phyloP scores from a whole-genome alignment of 2,113 vertebrate genomes.

The Daboia siamensis region DNA sequence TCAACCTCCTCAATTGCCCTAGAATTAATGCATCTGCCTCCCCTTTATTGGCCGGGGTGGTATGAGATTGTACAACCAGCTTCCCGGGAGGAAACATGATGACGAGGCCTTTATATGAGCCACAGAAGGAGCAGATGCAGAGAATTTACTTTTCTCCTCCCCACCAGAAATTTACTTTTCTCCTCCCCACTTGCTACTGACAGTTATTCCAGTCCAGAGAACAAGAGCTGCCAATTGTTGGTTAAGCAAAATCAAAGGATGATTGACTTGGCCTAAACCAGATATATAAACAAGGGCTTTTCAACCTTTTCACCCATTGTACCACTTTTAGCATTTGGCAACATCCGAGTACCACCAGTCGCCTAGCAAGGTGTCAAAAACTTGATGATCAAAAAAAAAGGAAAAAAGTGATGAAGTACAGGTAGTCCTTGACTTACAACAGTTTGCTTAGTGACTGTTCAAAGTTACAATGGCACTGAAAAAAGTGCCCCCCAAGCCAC shows the following conservation, averaged over 20 bases:
- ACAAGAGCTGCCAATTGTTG: background rate
- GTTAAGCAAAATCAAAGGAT: background rate
- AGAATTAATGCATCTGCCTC: background rate
- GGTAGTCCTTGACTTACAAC: no score
- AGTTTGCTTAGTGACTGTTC: no score
- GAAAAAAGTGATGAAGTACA: no score
- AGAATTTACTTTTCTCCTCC: background rate
- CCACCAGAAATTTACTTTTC: background rate
- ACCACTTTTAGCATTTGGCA: no score
- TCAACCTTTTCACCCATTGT: no score
- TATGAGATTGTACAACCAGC: background rate
- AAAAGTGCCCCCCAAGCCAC: no score
- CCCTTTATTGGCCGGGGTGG: background rate
- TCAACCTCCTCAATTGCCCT: background rate
- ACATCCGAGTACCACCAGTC: no score
- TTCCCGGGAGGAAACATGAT: background rate
- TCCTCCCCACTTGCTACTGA: background rate
- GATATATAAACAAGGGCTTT: background rate
- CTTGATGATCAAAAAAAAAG: no score
- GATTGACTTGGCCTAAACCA: background rate
- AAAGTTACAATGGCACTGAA: no score
- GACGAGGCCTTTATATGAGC: background rate
- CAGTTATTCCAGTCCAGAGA: background rate
- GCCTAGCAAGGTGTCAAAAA: no score
- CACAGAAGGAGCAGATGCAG: background rate